phyloP scores from a whole-genome alignment of 2,888 invertebrate species.

The Caenorhabditis japonica region DNA sequence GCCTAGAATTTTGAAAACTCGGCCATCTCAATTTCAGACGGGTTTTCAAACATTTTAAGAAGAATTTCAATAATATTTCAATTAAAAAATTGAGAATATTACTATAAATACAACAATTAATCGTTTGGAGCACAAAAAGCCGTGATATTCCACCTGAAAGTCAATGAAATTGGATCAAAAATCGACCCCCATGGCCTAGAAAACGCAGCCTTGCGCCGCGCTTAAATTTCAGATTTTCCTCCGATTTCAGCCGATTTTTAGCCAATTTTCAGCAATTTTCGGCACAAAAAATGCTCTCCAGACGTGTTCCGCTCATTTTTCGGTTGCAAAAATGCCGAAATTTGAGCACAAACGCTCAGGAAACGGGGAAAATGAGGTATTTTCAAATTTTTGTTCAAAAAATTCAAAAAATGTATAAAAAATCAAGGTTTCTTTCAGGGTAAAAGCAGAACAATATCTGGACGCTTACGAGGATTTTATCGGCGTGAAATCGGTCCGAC shows the following conservation, averaged over 20 bases:
- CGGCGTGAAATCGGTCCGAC: constrained; percentile 86
- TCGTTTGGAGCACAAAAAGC: no score
- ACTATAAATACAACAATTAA: no score
- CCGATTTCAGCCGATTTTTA: constrained; percentile 1
- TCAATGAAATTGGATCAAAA: constrained; percentile 4
- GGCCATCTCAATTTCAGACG: no score
- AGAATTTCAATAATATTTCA: no score
- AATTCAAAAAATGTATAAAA: not conserved
- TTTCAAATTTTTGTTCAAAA: not conserved
- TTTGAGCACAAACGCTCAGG: constrained; percentile 23
- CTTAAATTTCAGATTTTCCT: no score
- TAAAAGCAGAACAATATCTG: constrained; percentile 46
- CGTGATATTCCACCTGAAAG: not conserved
- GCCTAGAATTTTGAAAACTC: no score
- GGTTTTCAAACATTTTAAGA: no score
- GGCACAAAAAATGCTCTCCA: constrained; percentile 31
- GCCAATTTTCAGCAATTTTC: no score
- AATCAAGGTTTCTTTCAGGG: constrained; percentile 24
- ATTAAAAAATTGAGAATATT: no score
- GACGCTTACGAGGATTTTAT: constrained; percentile 79
- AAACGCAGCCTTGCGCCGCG: not conserved
- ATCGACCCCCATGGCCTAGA: constrained; percentile 8
- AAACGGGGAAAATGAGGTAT: constrained; percentile 34
- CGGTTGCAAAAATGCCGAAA: constrained; percentile 15
- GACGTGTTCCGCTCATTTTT: constrained; percentile 23